Base-by-base conservation (phyloP, 1,140 invertebrate genomes). In the Tribolium castaneum region DNA sequence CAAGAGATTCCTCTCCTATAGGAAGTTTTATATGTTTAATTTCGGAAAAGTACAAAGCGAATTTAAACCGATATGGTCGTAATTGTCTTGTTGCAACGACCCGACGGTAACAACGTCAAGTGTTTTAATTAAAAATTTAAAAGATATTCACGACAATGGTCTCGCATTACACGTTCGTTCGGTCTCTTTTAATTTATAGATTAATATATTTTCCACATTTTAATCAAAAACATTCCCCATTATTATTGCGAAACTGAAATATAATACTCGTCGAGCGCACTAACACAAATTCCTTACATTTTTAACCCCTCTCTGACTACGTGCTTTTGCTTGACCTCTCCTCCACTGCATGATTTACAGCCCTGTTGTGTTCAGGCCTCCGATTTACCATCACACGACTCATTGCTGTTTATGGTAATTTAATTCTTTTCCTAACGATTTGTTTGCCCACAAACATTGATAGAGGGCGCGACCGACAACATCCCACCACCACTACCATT, bases 91-190 rank as follows among this genome's bases (percentile, higher is more conserved):
- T 66, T 66, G 59, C 30, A 66, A 66, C 59, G 34, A 34, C 59
- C 9, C 10, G n/a, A 35, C 59, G 16, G n/a, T 9, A 35, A 35
- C 30, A 35, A 14, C 13, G 25, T 66, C 59, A 22, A 59, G 54
- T 35, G 59, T 66, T 66, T 66, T 66, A 66, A 66, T 66, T 66
- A 66, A 66, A 66, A 66, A 66, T 66, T 66, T 66, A 66, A 66
- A 66, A 14, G 59, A 34, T 35, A 59, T 30, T 25, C 54, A 25
- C 54, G 25, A 66, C 59, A 66, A 66, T 35, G 25, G 59, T 35
- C 59, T 45, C 22, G 54, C 54, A 59, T 25, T 59, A 59, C 13
- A 56, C 54, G 54, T 35, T 14, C 54, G 54, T 35, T 14, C 22
- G 25, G 9, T 66, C 59, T 22, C 14, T 59, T 59, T 66, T 34